phyloP scores from a whole-genome alignment of 2,888 invertebrate species.

The Psylliodes chrysocephalus region DNA sequence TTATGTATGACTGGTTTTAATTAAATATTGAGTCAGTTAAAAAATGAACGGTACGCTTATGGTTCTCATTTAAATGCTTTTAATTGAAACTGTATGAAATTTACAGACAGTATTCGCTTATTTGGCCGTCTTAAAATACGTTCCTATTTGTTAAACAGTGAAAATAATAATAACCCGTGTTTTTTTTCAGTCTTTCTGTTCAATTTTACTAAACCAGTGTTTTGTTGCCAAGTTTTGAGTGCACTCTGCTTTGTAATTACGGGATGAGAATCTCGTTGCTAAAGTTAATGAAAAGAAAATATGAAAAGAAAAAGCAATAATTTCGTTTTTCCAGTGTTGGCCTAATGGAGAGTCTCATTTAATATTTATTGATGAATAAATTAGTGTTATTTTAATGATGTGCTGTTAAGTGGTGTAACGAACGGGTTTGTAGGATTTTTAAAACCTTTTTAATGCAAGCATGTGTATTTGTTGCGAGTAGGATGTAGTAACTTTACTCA shows the following conservation, averaged over 20 bases:
- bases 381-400: constrained; percentile 27
- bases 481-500: too few relatives aligned
- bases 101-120: constrained; percentile 52
- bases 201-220: constrained; percentile 32
- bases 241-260: constrained; percentile 34
- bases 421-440: neutral
- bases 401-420: constrained; percentile 3
- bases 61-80: constrained; percentile 51
- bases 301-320: constrained; percentile 24
- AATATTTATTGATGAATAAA: constrained; percentile 30
- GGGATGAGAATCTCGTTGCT: constrained; percentile 6
- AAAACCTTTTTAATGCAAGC: neutral
- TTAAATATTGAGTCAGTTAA: too few relatives aligned
- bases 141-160: constrained; percentile 42
- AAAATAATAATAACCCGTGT: constrained; percentile 31
- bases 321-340: constrained; percentile 8
- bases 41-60: constrained; percentile 46
- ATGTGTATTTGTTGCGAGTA: too few relatives aligned
- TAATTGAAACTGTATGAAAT: constrained; percentile 57
- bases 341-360: constrained; percentile 24
- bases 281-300: constrained; percentile 28
- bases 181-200: constrained; percentile 12
- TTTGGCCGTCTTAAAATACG: constrained; percentile 47
- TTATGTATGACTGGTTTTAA: too few relatives aligned
- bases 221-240: constrained; percentile 43